phyloP scores from a whole-genome alignment of 2,113 vertebrate species.

The Dromas ardeola region DNA sequence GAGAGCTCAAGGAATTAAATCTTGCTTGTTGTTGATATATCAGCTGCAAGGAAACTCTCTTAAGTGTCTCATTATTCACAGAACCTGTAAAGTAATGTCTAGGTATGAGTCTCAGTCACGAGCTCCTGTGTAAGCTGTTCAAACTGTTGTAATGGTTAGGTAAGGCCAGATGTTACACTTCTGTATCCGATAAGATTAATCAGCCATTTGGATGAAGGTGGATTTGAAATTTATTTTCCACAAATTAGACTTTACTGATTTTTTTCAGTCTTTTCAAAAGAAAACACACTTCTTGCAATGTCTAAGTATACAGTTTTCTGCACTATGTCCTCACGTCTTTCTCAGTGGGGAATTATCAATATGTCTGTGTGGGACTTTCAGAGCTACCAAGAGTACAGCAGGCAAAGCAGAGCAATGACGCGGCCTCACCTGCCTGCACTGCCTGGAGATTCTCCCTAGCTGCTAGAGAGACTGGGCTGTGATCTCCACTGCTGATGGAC shows the following conservation, averaged over 20 bases:
- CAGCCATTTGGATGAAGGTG: neutral
- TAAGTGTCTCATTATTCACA: neutral
- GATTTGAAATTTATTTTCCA: neutral
- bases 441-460: neutral
- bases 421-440: fast-evolving
- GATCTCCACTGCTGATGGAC: neutral
- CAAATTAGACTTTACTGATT: neutral
- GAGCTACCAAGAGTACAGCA: neutral
- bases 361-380: neutral
- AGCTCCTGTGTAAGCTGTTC: neutral
- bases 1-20: neutral
- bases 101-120: neutral
- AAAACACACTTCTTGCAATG: neutral
- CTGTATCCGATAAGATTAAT: neutral
- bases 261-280: neutral
- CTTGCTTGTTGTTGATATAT: neutral
- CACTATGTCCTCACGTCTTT: neutral
- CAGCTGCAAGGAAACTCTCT: neutral
- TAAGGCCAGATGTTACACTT: neutral
- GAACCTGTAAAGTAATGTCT: neutral
- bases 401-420: neutral
- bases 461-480: neutral
- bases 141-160: neutral
- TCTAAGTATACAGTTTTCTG: neutral
- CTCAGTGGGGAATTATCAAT: neutral